These are phyloP conservation scores for Lumbricus terrestris DNA, from an alignment of 2,888 invertebrate species.

Conservation along the genomic window DNA sequence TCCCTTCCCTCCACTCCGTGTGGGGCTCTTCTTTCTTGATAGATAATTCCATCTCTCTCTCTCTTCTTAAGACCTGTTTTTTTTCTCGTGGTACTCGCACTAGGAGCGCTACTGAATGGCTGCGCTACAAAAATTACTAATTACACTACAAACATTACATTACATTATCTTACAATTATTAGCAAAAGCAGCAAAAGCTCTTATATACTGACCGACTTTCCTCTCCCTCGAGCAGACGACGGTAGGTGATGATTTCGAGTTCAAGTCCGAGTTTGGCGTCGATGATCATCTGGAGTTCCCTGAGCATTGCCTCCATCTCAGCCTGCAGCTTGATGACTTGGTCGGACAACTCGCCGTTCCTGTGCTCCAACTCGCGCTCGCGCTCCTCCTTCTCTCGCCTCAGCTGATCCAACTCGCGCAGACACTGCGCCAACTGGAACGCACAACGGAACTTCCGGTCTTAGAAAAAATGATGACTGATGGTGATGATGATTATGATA, in stretches of 20 bases:
- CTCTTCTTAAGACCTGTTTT: too few species aligned
- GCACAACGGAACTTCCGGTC: background rate
- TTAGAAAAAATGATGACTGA: background rate
- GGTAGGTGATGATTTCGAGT: slow-evolving; percentile 64
- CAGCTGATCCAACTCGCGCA: slow-evolving; percentile 21
- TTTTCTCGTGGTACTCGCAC: too few species aligned
- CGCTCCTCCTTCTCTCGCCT: slow-evolving; percentile 28
- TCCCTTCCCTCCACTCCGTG: too few species aligned
- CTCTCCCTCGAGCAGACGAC: slow-evolving; percentile 64
- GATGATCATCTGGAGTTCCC: slow-evolving; percentile 57
- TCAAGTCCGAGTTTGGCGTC: slow-evolving; percentile 64
- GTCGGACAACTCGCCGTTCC: slow-evolving; percentile 23
- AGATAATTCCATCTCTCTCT: too few species aligned
- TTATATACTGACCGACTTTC: slow-evolving; percentile 58
- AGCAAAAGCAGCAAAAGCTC: too few species aligned
- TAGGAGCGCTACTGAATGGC: too few species aligned
- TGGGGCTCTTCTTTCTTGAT: too few species aligned
- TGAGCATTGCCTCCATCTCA: slow-evolving; percentile 57
- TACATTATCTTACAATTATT: too few species aligned
- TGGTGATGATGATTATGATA: background rate
- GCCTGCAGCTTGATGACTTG: slow-evolving; percentile 47
- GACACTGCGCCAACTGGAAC: slow-evolving; percentile 27
- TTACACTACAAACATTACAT: too few species aligned
- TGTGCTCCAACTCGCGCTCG: slow-evolving; percentile 24
- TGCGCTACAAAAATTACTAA: too few species aligned